Evolutionary conservation across 2,888 invertebrate genomes (phyloP), one percentile per base, ranked within the genome.

Genomic region (Aleiodes leptofemur): DNA sequence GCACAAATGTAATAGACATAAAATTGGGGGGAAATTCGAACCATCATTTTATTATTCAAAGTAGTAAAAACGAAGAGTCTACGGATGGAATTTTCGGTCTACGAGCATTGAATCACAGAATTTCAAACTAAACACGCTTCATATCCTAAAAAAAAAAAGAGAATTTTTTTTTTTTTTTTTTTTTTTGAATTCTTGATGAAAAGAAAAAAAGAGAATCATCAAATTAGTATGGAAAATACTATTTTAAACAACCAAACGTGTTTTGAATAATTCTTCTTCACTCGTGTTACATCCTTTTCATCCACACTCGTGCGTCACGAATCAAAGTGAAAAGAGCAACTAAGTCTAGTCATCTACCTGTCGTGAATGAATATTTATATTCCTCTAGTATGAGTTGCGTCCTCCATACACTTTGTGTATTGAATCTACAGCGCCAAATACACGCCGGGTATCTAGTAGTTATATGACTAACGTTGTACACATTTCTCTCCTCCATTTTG

Each of bases 391-490:
- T 55, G 43, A 55, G 55, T 6, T 48, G 43, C 13, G 43, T 64
- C 61, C 61, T n/a, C 61, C 61, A 61, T 38, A 61, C 43, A 77
- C 69, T 43, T 43, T 43, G 43, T 43, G 43, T 43, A 43, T 43
- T 69, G 69, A 71, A 72, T 74, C 72, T 73, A 53, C 74, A 59
- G 70, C 64, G 48, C 64, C 64, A 73, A 74, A 48, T 23, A 23
- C 43, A 43, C 43, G 9, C 43, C 43, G 8, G 43, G 43, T 43
- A 43, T 23, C 43, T 43, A 9, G 43, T 43, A 43, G 74, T 78
- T 78, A 69, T 68, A 78, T 80, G 23, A 14, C 77, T 53, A 23
- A 61, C 75, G 55, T 69, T 69, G 34, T 31, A 16, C 29, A 38
- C 51, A 55, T 14, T 23, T 23, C 23, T 51, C n/a, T 55, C 59